Evolutionary conservation across 2,888 invertebrate genomes (phyloP).

Genomic region (Thereva nobilitata): DNA sequence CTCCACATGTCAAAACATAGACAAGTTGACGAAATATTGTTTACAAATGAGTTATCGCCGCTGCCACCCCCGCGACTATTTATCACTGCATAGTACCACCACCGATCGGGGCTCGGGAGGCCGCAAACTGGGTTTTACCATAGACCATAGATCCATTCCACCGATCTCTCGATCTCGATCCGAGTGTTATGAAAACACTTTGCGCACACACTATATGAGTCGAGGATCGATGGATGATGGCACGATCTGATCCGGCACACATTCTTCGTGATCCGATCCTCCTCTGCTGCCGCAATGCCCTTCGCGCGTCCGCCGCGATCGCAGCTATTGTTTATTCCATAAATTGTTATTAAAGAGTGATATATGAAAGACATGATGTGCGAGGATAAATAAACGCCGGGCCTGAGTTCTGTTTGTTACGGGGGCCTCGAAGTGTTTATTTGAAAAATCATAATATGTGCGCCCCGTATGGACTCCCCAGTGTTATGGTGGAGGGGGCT

Average conservation of each 20-base stretch:
- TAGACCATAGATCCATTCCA: too few species aligned
- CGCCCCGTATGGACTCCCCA: conserved; percentile 40
- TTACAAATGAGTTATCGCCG: conserved; percentile 37
- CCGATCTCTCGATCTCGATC: not conserved
- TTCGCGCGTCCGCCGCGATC: conserved; percentile 12
- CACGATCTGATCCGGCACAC: conserved; percentile 15
- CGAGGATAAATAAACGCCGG: conserved; percentile 45
- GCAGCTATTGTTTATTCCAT: conserved; percentile 46
- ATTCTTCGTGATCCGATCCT: conserved; percentile 12
- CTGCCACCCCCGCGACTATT: conserved; percentile 13
- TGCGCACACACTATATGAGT: conserved; percentile 24
- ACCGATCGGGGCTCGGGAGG: too few species aligned
- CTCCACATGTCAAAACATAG: conserved; percentile 42
- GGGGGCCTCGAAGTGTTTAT: conserved; percentile 37
- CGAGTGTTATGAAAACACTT: conserved; percentile 35
- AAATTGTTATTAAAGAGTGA: conserved; percentile 48
- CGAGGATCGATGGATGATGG: conserved; percentile 25
- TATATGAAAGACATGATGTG: conserved; percentile 48
- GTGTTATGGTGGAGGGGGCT: conserved; percentile 8
- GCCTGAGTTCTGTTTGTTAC: conserved; percentile 16
- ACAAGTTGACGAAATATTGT: conserved; percentile 43
- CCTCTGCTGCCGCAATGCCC: not conserved
- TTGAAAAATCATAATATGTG: conserved; percentile 42
- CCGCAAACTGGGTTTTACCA: too few species aligned
- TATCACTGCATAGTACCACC: too few species aligned